A percentile compares a stretch with the other conserved stretches of the same genome.
These are phyloP conservation scores for Loxodonta africana DNA, from an alignment of 2,113 vertebrate species.

Conservation along the genomic window DNA sequence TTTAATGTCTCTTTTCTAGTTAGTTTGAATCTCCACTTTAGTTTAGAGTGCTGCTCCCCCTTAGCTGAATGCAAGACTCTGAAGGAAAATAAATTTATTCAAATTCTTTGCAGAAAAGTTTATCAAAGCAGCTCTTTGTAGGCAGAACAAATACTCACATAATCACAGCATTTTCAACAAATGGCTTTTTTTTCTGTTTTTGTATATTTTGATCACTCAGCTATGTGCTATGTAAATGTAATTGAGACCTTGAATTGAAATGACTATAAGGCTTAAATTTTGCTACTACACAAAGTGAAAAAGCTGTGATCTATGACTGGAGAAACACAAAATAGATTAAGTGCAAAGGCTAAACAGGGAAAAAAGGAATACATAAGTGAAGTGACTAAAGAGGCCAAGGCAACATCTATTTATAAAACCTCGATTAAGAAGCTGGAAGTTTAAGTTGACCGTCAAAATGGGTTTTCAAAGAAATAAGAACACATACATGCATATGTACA, in stretches of 20 bases:
- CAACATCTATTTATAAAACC: background rate
- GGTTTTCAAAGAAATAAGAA: background rate
- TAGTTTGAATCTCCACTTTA: background rate
- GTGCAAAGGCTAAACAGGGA: background rate
- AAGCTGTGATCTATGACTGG: background rate
- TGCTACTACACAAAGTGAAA: background rate
- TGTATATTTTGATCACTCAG: conserved; percentile 33
- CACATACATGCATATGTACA: rapidly evolving
- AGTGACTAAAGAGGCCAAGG: background rate
- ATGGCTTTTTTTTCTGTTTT: background rate
- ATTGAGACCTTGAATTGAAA: background rate
- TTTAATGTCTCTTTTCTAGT: background rate
- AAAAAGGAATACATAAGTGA: background rate
- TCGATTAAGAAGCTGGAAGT: background rate
- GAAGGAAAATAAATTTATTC: background rate
- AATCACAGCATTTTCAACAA: conserved; percentile 52
- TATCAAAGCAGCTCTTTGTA: conserved; percentile 15
- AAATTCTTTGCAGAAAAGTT: background rate
- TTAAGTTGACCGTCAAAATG: background rate
- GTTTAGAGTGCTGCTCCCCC: background rate
- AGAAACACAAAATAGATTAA: background rate
- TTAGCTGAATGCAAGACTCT: background rate
- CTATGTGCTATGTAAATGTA: conserved; percentile 8
- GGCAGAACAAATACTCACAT: conserved; percentile 16
- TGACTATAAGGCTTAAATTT: conserved; percentile 13